These are phyloP conservation scores for Tiphia femorata DNA, from an alignment of 2,888 invertebrate genomes.

Conservation along the genomic window DNA sequence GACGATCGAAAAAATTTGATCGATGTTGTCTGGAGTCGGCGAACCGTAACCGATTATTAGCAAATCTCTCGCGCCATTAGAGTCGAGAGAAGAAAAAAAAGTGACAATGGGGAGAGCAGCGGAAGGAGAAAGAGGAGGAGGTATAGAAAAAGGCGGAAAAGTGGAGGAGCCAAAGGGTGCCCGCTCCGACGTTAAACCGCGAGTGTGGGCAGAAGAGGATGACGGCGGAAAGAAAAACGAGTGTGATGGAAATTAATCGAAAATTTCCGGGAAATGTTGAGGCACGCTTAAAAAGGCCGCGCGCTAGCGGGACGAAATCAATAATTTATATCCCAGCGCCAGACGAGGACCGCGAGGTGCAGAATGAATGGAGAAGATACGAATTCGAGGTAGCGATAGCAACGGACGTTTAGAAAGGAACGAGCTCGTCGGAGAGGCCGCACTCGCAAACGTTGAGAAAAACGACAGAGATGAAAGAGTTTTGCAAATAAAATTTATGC, in stretches of 20 bases:
- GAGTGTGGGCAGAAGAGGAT: background rate
- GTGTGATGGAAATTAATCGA: slow-evolving; percentile 14
- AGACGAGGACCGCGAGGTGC: no score
- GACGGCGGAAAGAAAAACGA: background rate
- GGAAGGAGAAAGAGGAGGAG: slow-evolving; percentile 2
- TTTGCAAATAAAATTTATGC: no score
- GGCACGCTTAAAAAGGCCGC: background rate
- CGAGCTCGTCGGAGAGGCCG: no score
- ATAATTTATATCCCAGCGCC: background rate
- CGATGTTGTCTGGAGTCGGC: no score
- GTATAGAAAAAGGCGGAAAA: slow-evolving; percentile 10
- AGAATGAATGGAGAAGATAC: no score
- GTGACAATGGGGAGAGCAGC: slow-evolving; percentile 16
- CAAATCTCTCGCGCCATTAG: slow-evolving; percentile 26
- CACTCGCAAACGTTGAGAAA: no score
- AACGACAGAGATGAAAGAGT: no score
- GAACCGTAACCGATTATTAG: no score
- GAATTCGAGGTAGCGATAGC: no score
- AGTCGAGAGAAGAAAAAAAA: slow-evolving; percentile 18
- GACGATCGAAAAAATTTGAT: no score
- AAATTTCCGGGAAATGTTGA: background rate
- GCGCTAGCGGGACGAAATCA: background rate
- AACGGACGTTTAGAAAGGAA: no score
- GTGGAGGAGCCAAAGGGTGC: background rate
- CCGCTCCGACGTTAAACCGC: background rate